Evolutionary conservation across 1,140 invertebrate species (phyloP), one percentile per base, ranked within the genome.

Genomic region (Drosophila setifemur): DNA sequence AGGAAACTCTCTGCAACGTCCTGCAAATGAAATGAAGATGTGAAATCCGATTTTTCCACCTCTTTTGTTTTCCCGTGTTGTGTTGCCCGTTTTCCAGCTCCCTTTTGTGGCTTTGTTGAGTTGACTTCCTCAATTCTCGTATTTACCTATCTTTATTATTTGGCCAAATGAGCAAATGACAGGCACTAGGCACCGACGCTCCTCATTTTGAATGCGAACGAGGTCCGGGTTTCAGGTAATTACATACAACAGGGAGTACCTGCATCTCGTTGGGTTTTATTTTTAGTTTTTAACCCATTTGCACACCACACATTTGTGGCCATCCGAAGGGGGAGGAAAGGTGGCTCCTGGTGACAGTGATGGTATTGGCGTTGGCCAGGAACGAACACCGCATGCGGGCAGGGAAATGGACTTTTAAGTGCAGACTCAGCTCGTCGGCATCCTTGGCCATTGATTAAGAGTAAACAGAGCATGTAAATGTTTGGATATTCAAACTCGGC

Each of bases 361-460:
- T 11, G 23, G 11, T 12, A 11, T 21, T 4, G n/a, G 18, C 11
- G 55, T 23, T 16, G 55, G 23, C 53, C 31, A 4, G 31, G 49
- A 29, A 19, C 28, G 6, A 8, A 58, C 25, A 37, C 44, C 31
- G 52, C 21, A 73, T 78, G 54, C 29, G 61, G 74, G 68, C 40
- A 40, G 23, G 50, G 29, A 44, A 61, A 74, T 74, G 49, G 49
- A 61, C 21, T 49, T 68, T 53, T 53, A 49, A 52, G 54, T 49
- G 50, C 47, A 45, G 44, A 61, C 47, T 61, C 68, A 49, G 66
- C 63, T 31, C 29, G 54, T 52, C 55, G 49, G 50, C 50, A 52
- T 68, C 54, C 75, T 78, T 81, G 77, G 73, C 76, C 73, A 81
- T 78, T 81, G 75, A 79, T 79, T 79, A 79, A 78, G 73, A 78